Conservation (phyloP, 2,113 vertebrate genomes). For the Aleadryas rufinucha region DNA sequence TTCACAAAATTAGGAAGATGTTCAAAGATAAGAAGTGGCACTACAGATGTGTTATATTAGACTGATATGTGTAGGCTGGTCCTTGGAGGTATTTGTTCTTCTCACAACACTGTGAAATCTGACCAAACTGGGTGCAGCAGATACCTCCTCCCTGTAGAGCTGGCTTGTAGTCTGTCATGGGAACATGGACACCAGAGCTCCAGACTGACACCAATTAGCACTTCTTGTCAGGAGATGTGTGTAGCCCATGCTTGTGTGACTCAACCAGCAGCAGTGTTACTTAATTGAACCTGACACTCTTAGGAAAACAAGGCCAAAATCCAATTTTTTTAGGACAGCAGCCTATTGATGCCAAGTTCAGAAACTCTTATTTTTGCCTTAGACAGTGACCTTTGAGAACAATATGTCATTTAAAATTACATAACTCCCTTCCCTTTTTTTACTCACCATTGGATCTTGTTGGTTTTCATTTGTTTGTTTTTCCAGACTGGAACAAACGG, state of each 20-base stretch:
- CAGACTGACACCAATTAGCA: neutral
- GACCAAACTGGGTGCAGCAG: neutral
- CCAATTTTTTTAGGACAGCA: neutral
- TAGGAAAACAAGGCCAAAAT: neutral
- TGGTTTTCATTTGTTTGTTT: neutral
- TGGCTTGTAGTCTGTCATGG: neutral
- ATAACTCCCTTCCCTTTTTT: neutral
- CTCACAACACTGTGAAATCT: neutral
- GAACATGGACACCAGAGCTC: neutral
- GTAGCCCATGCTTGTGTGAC: neutral
- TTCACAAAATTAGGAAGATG: neutral
- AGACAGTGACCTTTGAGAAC: neutral
- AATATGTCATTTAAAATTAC: neutral
- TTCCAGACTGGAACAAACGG: conserved; percentile 87
- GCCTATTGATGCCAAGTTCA: neutral
- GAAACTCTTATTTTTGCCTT: neutral
- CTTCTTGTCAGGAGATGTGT: neutral
- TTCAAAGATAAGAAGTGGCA: neutral
- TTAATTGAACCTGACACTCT: neutral
- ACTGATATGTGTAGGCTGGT: neutral
- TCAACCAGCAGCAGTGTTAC: neutral
- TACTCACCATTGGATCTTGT: neutral
- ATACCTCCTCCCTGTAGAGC: neutral
- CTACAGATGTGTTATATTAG: neutral
- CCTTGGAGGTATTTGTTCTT: neutral